Evolutionary conservation across 2,113 vertebrate species (phyloP).

Genomic region (Suricata suricatta): DNA sequence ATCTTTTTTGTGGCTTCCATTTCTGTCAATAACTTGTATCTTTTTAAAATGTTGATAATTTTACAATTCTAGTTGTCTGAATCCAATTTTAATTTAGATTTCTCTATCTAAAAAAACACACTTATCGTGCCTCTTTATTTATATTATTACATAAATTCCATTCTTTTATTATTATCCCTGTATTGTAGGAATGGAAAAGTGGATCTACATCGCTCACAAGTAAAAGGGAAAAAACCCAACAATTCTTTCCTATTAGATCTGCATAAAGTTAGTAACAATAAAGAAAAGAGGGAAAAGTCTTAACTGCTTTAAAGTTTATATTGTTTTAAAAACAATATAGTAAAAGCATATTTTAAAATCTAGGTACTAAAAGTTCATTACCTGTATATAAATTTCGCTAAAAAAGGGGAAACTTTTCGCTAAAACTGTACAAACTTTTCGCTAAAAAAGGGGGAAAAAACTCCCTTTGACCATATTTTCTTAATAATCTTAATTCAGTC

Average conservation of each 20-base stretch:
- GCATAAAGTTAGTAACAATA: background rate
- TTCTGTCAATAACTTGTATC: background rate
- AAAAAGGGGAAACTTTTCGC: background rate
- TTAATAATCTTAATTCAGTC: background rate
- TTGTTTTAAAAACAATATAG: background rate
- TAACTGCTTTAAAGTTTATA: too few relatives aligned
- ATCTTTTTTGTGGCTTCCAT: background rate
- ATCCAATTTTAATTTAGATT: background rate
- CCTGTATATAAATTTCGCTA: background rate
- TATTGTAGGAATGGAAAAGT: slow-evolving; percentile 31
- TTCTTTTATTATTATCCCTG: background rate
- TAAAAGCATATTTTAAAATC: background rate
- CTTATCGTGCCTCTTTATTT: background rate
- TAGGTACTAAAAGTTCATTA: background rate
- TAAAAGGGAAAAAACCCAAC: background rate
- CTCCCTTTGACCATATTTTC: background rate
- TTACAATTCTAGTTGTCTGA: background rate
- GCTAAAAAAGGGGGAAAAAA: background rate
- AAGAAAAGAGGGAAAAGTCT: background rate
- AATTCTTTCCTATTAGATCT: background rate
- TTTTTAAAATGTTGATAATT: background rate
- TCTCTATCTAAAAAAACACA: background rate
- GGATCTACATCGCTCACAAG: background rate
- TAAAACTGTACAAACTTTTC: background rate
- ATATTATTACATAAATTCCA: slow-evolving; percentile 4